These are phyloP conservation scores for Hemicordylus capensis DNA, from an alignment of 2,113 vertebrate genomes.

Conservation along the genomic window DNA sequence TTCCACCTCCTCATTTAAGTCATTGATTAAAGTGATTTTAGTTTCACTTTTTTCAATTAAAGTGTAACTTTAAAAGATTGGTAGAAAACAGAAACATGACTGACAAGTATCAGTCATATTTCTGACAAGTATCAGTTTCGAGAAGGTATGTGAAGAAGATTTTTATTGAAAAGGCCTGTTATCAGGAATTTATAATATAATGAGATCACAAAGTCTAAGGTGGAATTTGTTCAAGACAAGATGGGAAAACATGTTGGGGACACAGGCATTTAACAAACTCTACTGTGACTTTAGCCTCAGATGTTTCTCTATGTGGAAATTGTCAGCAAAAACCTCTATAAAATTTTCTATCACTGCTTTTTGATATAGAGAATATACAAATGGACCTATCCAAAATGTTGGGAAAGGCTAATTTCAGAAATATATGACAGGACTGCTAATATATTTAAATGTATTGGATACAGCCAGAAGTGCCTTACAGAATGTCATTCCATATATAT, in stretches of 20 bases:
- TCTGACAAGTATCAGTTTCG: not conserved
- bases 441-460: not conserved
- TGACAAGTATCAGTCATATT: no score
- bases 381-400: not conserved
- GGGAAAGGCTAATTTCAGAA: not conserved
- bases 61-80: not conserved
- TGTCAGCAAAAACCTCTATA: not conserved
- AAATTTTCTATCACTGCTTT: not conserved
- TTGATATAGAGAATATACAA: not conserved
- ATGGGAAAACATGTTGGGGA: not conserved
- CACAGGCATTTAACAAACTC: not conserved
- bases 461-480: not conserved
- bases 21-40: no score
- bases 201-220: not conserved
- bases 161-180: not conserved
- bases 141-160: not conserved
- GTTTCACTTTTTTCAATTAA: not conserved
- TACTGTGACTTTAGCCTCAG: not conserved
- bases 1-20: no score
- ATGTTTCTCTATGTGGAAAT: not conserved
- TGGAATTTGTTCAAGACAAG: not conserved
- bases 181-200: not conserved
- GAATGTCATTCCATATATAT: not conserved
- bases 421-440: not conserved
- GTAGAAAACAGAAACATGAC: not conserved